Evolutionary conservation across 1,140 invertebrate species (phyloP).

Genomic region (Psilanteris sp.): DNA sequence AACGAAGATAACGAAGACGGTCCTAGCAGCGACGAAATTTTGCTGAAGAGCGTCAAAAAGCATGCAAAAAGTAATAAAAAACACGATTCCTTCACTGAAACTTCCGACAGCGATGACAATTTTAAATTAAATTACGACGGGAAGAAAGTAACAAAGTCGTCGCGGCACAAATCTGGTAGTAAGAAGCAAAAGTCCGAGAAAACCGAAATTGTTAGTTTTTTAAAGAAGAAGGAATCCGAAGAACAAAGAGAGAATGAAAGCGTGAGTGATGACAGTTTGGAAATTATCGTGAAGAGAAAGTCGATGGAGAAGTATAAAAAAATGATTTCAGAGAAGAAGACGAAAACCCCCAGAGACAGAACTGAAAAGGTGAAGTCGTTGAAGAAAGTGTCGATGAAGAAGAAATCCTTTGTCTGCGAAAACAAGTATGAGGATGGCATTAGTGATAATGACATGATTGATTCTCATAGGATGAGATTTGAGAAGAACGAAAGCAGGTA

Average conservation of each 20-base stretch:
- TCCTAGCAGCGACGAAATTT: slow-evolving; percentile 19
- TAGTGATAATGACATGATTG: slow-evolving; percentile 6
- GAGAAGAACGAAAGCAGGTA: slow-evolving; percentile 24
- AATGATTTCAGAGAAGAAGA: slow-evolving; percentile 68
- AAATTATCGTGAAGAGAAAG: slow-evolving; percentile 73
- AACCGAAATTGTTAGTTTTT: slow-evolving; percentile 16
- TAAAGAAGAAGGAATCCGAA: slow-evolving; percentile 57
- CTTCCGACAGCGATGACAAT: slow-evolving; percentile 62
- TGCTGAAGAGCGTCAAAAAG: no score
- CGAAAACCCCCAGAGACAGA: slow-evolving; percentile 67
- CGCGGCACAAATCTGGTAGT: slow-evolving; percentile 18
- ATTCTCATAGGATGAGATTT: slow-evolving; percentile 25
- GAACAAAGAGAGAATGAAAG: slow-evolving; percentile 39
- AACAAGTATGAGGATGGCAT: slow-evolving; percentile 14
- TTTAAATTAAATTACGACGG: background rate
- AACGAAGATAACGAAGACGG: slow-evolving; percentile 50
- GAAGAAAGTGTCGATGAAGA: slow-evolving; percentile 60
- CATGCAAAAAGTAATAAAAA: no score
- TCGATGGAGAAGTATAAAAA: slow-evolving; percentile 74
- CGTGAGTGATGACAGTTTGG: slow-evolving; percentile 77
- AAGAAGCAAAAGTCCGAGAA: slow-evolving; percentile 52
- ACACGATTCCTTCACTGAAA: slow-evolving; percentile 66
- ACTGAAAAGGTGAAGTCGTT: slow-evolving; percentile 61
- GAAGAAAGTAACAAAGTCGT: background rate
- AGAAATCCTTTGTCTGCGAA: slow-evolving; percentile 12